Base-by-base conservation (phyloP, 2,113 vertebrate species). In the Cebidichthys violaceus region DNA sequence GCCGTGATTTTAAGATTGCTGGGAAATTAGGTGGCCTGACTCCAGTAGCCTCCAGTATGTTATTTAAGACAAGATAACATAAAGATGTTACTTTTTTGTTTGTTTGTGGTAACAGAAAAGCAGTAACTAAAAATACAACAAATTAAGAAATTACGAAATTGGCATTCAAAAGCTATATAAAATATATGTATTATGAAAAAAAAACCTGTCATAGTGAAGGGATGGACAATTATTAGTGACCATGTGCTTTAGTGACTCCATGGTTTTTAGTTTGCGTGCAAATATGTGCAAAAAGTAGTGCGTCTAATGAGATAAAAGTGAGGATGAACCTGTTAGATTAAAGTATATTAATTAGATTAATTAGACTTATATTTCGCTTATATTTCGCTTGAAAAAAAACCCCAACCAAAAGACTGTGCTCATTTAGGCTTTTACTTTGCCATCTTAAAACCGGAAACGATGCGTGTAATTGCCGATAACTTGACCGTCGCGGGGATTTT, bases 351-450 rank as follows among this genome's bases (percentile, higher is more conserved):
- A 52, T 22, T 9, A 52, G 20, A 22, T n/a, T n/a, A n/a, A n/a
- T n/a, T n/a, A n/a, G n/a, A n/a, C n/a, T n/a, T 9, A 41, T 41
- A 5, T 17, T 55, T 50, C 47, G 2, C 47, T 20, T 9, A 41
- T 41, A 5, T 17, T 55, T 50, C 47, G 2, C 47, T 20, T 8
- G 18, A 20, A 9, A 37, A 37, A 37, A 9, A 37, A n/a, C n/a
- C n/a, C n/a, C n/a, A n/a, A n/a, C n/a, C n/a, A n/a, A n/a, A n/a
- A n/a, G n/a, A n/a, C n/a, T n/a, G n/a, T n/a, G 35, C 41, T 14
- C 31, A 2, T 18, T 9, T 1, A 0, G 0, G 20, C 89, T 75
- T 69, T 89, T 92, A 90, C 85, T 92, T 75, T 82, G 77, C 0
- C 4, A 43, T 3, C 20, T 0, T 0, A 0, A 2, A 0, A 77